Evolutionary conservation across 1,140 invertebrate species (phyloP).

Genomic region (Sarcophaga peregrina): DNA sequence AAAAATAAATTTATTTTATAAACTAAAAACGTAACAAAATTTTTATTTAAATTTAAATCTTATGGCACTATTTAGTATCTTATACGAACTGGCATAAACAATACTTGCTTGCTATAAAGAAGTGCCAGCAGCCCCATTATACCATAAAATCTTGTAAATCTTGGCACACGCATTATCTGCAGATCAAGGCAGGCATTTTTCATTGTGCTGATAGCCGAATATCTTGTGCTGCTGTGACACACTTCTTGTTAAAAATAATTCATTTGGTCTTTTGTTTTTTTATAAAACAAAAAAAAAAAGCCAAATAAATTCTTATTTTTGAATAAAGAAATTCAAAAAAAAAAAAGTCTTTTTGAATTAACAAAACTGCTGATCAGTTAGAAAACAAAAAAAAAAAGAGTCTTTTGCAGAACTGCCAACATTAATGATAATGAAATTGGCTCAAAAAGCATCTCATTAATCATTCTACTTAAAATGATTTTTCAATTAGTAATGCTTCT

Average conservation of each 20-base stretch:
- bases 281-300: too few relatives aligned
- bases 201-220: neutral
- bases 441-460: conserved; percentile 31
- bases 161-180: conserved; percentile 18
- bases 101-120: neutral
- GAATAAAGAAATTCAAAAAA: neutral
- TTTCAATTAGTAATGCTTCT: conserved; percentile 31
- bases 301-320: too few relatives aligned
- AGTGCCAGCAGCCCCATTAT: neutral
- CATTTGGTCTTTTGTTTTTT: neutral
- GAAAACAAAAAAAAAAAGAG: neutral
- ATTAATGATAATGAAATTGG: conserved; percentile 23
- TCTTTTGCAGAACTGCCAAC: neutral
- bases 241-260: conserved; percentile 29
- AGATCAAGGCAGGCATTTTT: neutral
- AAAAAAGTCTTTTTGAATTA: neutral
- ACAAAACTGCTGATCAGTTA: conserved; percentile 14
- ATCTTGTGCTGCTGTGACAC: neutral
- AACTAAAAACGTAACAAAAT: neutral
- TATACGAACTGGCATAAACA: too few relatives aligned
- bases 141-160: neutral
- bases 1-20: neutral
- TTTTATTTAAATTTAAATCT: too few relatives aligned
- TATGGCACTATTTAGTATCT: too few relatives aligned
- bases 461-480: conserved; percentile 32